Conservation (phyloP, 2,888 invertebrate genomes). For the Taphrorychus bicolor region DNA sequence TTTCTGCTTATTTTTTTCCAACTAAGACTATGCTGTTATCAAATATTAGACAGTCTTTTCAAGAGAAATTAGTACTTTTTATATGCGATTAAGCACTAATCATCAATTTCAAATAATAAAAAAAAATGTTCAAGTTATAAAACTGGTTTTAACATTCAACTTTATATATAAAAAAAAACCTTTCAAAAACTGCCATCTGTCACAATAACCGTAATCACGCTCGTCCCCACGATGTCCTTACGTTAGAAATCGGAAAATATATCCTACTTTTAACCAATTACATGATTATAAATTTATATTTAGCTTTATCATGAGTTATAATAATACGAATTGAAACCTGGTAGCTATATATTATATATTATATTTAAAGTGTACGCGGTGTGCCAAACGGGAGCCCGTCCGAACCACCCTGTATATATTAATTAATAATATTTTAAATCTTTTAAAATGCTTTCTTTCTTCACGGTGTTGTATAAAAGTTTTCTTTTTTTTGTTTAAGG, state of each 20-base stretch:
- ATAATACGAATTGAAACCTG: slow-evolving; percentile 22
- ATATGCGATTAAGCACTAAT: no score
- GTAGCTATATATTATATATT: slow-evolving; percentile 16
- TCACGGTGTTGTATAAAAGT: slow-evolving; percentile 56
- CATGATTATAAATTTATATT: slow-evolving; percentile 11
- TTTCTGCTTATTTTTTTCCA: no score
- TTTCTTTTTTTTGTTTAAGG: slow-evolving; percentile 46
- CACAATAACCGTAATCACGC: background rate
- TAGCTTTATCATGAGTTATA: background rate
- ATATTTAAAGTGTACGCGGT: slow-evolving; percentile 7
- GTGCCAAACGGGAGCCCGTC: background rate
- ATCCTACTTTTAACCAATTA: slow-evolving; percentile 30
- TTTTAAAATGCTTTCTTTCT: slow-evolving; percentile 4
- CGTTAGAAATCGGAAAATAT: slow-evolving; percentile 26
- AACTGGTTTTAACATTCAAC: no score
- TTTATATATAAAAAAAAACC: no score
- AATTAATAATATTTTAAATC: no score
- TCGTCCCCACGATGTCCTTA: background rate
- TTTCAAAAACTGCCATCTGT: no score
- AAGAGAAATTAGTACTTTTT: no score
- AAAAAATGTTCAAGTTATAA: no score
- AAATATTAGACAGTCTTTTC: no score
- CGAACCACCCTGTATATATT: background rate
- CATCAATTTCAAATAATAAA: no score
- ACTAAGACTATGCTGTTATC: no score